Evolutionary conservation across 2,888 invertebrate species (phyloP).

Genomic region (Temnothorax unifasciatus): DNA sequence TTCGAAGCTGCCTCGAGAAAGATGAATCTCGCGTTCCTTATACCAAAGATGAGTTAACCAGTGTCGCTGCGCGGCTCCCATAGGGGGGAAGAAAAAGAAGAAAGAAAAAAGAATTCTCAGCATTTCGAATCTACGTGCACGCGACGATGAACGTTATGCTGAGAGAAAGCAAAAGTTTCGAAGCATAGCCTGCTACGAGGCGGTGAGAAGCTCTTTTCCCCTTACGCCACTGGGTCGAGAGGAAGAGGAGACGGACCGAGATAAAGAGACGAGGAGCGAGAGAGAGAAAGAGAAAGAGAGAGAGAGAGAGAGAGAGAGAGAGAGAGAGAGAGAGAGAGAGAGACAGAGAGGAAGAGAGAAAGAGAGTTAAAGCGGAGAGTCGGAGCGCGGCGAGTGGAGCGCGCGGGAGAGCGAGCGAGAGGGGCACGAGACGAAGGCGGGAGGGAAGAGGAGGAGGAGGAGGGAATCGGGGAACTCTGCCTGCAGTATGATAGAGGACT

Average conservation of each 20-base stretch:
- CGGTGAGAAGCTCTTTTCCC: constrained; percentile 55
- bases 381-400: constrained; percentile 38
- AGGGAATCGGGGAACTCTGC: constrained; percentile 77
- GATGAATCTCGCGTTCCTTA: constrained; percentile 19
- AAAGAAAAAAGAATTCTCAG: not conserved
- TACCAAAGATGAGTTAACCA: constrained; percentile 9
- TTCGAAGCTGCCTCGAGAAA: constrained; percentile 2
- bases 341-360: not conserved
- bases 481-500: constrained; percentile 86
- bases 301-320: constrained; percentile 58
- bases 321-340: constrained; percentile 60
- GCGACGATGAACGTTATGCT: constrained; percentile 5
- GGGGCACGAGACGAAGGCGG: constrained; percentile 19
- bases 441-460: constrained; percentile 51
- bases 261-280: constrained; percentile 42
- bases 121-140: not conserved
- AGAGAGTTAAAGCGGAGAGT: constrained; percentile 47
- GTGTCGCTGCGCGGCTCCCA: not conserved
- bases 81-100: not conserved
- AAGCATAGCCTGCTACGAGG: constrained; percentile 18
- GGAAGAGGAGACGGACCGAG: constrained; percentile 64
- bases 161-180: constrained; percentile 55
- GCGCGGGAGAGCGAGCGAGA: constrained; percentile 40
- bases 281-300: too few relatives aligned
- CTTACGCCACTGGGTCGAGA: constrained; percentile 62